These are phyloP conservation scores for Chloroclystis v-ata DNA, from an alignment of 2,888 invertebrate genomes.

Conservation along the genomic window DNA sequence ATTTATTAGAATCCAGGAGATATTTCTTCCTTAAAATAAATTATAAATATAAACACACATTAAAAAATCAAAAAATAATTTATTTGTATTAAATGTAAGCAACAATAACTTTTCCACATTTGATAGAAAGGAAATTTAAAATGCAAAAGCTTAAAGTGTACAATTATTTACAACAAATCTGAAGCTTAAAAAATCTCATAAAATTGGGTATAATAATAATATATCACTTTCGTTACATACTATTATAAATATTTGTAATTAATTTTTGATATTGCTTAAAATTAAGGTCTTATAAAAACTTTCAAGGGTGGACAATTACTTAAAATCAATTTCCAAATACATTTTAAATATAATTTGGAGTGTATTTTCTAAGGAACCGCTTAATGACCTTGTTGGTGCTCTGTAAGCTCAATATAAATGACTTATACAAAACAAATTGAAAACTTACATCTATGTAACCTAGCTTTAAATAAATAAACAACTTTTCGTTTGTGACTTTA, in stretches of 20 bases:
- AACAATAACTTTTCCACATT: conserved; percentile 40
- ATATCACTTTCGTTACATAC: too few relatives aligned
- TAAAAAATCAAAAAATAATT: conserved; percentile 52
- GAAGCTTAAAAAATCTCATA: conserved; percentile 9
- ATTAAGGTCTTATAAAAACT: too few relatives aligned
- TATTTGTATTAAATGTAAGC: conserved; percentile 51
- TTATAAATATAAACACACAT: not conserved
- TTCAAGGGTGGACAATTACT: too few relatives aligned
- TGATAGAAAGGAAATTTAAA: conserved; percentile 36
- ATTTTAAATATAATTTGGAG: too few relatives aligned
- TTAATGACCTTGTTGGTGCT: not conserved
- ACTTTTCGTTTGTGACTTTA: conserved; percentile 10
- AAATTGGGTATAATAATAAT: conserved; percentile 10
- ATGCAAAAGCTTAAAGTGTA: conserved; percentile 38
- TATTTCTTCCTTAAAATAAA: too few relatives aligned
- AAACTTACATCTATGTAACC: not conserved
- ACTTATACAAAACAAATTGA: not conserved
- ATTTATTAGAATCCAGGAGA: too few relatives aligned
- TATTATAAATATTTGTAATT: too few relatives aligned
- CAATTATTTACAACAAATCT: conserved; percentile 39
- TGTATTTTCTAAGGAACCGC: not conserved
- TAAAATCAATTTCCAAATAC: too few relatives aligned
- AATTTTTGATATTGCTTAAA: too few relatives aligned
- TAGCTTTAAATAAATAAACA: conserved; percentile 3
- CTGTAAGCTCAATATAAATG: not conserved